Evolutionary conservation across 2,113 vertebrate species (phyloP).

Genomic region (Zeus faber): DNA sequence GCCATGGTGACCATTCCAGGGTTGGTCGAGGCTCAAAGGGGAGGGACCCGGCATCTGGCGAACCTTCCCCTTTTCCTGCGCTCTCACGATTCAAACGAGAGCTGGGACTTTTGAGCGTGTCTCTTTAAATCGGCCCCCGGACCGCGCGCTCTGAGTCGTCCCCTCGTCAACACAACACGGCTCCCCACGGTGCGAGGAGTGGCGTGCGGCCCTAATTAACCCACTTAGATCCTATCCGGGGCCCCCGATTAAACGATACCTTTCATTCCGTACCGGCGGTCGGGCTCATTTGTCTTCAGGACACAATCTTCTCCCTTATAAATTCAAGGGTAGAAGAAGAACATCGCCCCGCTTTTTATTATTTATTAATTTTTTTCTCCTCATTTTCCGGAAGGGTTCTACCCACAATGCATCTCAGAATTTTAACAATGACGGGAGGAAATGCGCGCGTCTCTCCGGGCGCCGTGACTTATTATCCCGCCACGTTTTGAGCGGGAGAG

Average conservation of each 20-base stretch:
- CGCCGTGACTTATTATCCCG: no score
- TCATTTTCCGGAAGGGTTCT: conserved; percentile 35
- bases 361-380: no score
- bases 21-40: no score
- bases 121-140: conserved; percentile 39
- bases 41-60: no score
- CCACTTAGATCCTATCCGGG: conserved; percentile 58
- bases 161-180: conserved; percentile 48
- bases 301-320: conserved; percentile 43
- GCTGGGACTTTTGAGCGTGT: no score
- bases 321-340: conserved; percentile 61
- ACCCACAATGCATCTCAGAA: conserved; percentile 27
- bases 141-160: conserved; percentile 32
- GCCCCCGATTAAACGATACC: conserved; percentile 57
- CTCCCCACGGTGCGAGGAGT: conserved; percentile 41
- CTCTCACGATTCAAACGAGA: no score
- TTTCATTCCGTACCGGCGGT: conserved; percentile 60
- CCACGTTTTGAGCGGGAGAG: no score
- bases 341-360: no score
- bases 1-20: no score
- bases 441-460: not conserved
- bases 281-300: conserved; percentile 54
- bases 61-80: no score
- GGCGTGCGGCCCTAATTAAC: conserved; percentile 65
- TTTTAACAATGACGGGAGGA: not conserved